Evolutionary conservation across 2,888 invertebrate genomes (phyloP), one percentile per base, ranked within the genome.

Genomic region (Morpho deidamia): DNA sequence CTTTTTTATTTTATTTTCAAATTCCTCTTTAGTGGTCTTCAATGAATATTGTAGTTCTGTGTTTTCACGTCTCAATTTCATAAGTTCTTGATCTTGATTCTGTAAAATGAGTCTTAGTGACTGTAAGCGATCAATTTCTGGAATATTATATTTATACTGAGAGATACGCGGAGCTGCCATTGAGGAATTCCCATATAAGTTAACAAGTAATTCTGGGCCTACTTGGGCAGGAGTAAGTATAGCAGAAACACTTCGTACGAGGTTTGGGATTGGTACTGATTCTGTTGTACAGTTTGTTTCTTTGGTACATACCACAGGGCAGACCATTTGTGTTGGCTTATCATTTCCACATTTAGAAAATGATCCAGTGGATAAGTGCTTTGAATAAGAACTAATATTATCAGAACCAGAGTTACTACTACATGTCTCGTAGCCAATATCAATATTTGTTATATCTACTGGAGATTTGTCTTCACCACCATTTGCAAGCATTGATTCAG

Each of bases 391-490:
- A 39, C 72, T 65, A 61, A 74, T 64, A 58, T 57, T 74, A 4
- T 83, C 86, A 9, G 75, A 66, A 1, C 71, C 68, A 11, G 87
- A 86, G 11, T 74, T 74, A 53, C 77, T 67, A 63, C 87, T 89
- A 3, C 83, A 81, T 38, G 88, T 87, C 70, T 88, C 88, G 67
- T 89, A 89, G 0, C 88, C 88, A 44, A 79, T 66, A 68, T 89
- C 88, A 63, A 66, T 72, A 47, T 87, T 86, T 2, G 69, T 71
- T 0, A 76, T 72, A 50, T 81, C 78, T 11, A 68, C 65, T 44
- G 61, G 63, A 11, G 76, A 72, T 39, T 74, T 76, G 44, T 72
- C 67, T 41, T 69, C 65, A 11, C 64, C 51, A 47, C 69, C 65
- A 51, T 61, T 11, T 5, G 67, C 56, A 46, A 67, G 67, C 44